phyloP scores from a whole-genome alignment of 1,140 invertebrate genomes.

The Argopecten irradians region DNA sequence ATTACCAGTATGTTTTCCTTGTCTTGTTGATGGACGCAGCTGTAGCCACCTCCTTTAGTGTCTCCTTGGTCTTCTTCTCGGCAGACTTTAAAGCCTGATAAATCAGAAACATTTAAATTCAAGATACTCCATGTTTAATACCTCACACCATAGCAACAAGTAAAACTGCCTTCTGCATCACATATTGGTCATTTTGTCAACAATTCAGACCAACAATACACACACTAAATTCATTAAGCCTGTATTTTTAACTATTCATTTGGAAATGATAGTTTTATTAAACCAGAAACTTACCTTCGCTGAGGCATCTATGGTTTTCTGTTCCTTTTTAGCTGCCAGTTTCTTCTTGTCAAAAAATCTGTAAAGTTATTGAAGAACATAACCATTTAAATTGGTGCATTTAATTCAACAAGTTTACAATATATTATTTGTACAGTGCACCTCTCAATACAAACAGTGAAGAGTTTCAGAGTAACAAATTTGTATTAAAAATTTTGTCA shows the following conservation, averaged over 20 bases:
- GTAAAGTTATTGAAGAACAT: constrained; percentile 37
- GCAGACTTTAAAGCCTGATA: constrained; percentile 93
- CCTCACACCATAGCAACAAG: too few species aligned
- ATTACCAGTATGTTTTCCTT: constrained; percentile 84
- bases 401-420: background rate
- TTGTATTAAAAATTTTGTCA: too few species aligned
- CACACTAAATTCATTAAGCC: background rate
- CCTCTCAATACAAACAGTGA: background rate
- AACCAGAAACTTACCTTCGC: constrained; percentile 79
- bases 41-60: constrained; percentile 90
- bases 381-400: background rate
- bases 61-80: constrained; percentile 95
- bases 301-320: constrained; percentile 96
- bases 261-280: background rate
- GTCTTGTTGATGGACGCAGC: constrained; percentile 92
- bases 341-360: constrained; percentile 94
- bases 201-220: too few species aligned
- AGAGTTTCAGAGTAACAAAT: too few species aligned
- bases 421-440: background rate
- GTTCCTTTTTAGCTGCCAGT: constrained; percentile 93
- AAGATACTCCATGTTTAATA: background rate
- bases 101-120: constrained; percentile 25
- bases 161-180: too few species aligned
- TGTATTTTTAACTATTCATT: background rate
- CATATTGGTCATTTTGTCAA: too few species aligned